Percentiles rank a stretch among this genome's conserved stretches.
Evolutionary conservation across 92 coral and sea anemone genomes (phyloP).

Genomic region (Pocillopora grandis): DNA sequence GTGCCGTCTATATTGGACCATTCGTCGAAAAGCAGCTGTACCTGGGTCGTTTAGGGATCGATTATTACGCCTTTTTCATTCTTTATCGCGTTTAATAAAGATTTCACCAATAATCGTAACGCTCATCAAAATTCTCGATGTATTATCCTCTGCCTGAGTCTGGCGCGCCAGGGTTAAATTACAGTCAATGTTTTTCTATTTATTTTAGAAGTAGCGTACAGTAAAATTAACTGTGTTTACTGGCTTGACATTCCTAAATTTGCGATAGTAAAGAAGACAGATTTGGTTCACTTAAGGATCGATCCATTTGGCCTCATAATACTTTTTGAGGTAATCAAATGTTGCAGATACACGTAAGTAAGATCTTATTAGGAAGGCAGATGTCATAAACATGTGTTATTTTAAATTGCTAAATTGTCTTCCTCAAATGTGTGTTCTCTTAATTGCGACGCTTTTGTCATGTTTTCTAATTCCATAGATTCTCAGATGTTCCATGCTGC

Average conservation of each 20-base stretch:
- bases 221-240: not conserved
- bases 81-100: slow-evolving; percentile 7
- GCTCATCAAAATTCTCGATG: not conserved
- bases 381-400: too few relatives aligned
- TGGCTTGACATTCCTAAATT: not conserved
- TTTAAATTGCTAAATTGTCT: too few relatives aligned
- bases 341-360: too few relatives aligned
- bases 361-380: too few relatives aligned
- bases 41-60: slow-evolving; percentile 6
- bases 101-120: not conserved
- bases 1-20: not conserved
- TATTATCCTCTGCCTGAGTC: not conserved
- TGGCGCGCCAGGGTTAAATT: not conserved
- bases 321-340: too few relatives aligned
- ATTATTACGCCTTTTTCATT: slow-evolving; percentile 1
- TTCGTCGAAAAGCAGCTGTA: slow-evolving; percentile 12
- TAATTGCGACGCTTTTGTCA: too few relatives aligned
- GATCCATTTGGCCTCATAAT: too few relatives aligned
- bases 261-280: not conserved
- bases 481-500: too few relatives aligned
- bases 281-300: not conserved
- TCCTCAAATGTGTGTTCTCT: too few relatives aligned
- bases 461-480: too few relatives aligned
- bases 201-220: not conserved
- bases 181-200: not conserved